Base-by-base conservation (phyloP, 2,797 vertebrate genomes). In the Knipowitschia caucasica region DNA sequence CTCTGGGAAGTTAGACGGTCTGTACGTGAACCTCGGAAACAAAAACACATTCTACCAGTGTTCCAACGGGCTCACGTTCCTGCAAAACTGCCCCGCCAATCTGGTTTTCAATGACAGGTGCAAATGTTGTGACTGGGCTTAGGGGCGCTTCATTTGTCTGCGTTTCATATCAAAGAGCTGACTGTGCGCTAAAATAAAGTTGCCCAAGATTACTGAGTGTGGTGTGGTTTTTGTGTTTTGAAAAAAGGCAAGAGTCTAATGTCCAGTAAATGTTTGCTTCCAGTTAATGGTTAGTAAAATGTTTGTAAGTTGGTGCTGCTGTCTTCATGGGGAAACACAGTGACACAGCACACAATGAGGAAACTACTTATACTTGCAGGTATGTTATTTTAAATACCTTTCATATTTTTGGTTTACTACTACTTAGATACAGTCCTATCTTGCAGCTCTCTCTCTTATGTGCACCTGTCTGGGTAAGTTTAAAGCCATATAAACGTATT, bases 101-200 rank as follows among this genome's bases (percentile, higher is more conserved):
- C 79, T 88, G 14, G 38, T 79, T 42, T 89, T 52, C 47, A 63
- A 23, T 11, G 4, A 46, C 0, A 8, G 0, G 4, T 90, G 88
- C 53, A 44, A 59, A 3, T 90, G 86, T 59, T 89, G 89, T 2
- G 29, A 81, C 35, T 88, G 81, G 80, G 9, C 56, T 38, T 59
- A 52, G n/a, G n/a, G n/a, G n/a, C n/a, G n/a, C n/a, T n/a, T n/a
- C n/a, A n/a, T n/a, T n/a, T n/a, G n/a, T n/a, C n/a, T n/a, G n/a
- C n/a, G n/a, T n/a, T n/a, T n/a, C n/a, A n/a, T n/a, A n/a, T n/a
- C n/a, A n/a, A n/a, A n/a, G n/a, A 33, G 30, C 30, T 3, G 10
- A 14, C 11, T 12, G 11, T 14, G 30, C 30, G 4, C 14, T 7
- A 36, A 36, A 17, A 36, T 36, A 25, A 43, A 43, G 23, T 3